Evolutionary conservation across 2,113 vertebrate genomes (phyloP).

Genomic region (Catharus fuscescens): DNA sequence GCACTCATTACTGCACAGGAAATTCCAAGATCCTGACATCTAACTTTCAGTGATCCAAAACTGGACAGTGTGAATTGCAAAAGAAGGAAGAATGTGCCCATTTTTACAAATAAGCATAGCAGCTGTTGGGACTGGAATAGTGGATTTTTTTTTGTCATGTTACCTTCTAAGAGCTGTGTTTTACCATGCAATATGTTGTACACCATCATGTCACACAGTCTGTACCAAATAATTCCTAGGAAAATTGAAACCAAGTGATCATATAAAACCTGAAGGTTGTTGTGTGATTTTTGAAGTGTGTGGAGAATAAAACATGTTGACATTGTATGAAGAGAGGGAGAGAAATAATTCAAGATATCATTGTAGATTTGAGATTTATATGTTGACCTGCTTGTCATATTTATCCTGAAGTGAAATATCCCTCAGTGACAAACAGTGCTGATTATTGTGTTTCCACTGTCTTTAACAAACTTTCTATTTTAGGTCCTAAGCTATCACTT

Average conservation of each 20-base stretch:
- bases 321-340: no score
- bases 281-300: background rate
- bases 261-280: background rate
- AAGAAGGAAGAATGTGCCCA: background rate
- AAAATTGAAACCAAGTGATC: background rate
- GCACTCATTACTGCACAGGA: background rate
- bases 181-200: background rate
- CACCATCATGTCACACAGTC: fast-evolving
- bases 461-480: background rate
- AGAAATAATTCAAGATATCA: background rate
- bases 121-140: background rate
- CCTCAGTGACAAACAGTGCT: background rate
- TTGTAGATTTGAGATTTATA: background rate
- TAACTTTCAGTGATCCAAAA: background rate
- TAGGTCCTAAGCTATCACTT: background rate
- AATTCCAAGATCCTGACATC: background rate
- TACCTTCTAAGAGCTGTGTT: background rate
- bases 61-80: background rate
- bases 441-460: background rate
- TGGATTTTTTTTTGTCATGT: background rate
- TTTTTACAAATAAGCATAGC: background rate
- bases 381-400: background rate
- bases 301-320: background rate
- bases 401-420: background rate
- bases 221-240: background rate